Base-by-base conservation (phyloP, 2,797 vertebrate genomes). In the Linurgus olivaceus region DNA sequence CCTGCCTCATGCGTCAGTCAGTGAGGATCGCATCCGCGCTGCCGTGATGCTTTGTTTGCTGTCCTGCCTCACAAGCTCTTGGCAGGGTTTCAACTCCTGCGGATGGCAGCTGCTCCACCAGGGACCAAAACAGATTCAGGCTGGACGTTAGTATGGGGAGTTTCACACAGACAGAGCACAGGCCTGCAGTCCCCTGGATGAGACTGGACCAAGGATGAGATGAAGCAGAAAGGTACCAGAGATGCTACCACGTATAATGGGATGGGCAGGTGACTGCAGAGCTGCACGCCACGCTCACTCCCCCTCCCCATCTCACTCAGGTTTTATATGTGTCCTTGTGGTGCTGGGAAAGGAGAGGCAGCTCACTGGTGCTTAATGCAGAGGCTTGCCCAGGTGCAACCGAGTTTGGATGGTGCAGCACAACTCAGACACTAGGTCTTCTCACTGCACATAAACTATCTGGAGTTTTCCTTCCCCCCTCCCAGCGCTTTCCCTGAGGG, bases 11-110 rank as follows among this genome's bases (percentile, higher is more conserved):
- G 95, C 87, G 95, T 96, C 93, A 97, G 58, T 8, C 7, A 29
- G 75, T 1, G 94, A 54, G 24, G 89, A 88, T 35, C 3, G 11
- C 86, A 48, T 68, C 82, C 40, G 8, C 1, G 72, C 89, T 21
- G 79, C 67, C 19, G 61, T 4, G 82, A 70, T 37, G 94, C 96
- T 96, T 94, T 97, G 95, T 97, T 96, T 96, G 95, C 92, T 90
- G 89, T 93, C 96, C 93, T 95, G 94, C 92, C 82, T 91, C 94
- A 95, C 89, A 52, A 70, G 75, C 87, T 84, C 90, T 96, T 95
- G 96, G 96, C 96, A 94, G 70, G 59, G 51, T 70, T 95, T 94
- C 95, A 97, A 83, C 81, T 96, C 87, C 85, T 10, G 21, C 0
- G 47, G 83, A 88, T 61, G 38, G 94, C 96, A 96, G 96, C 96